Evolutionary conservation across 1,140 invertebrate species (phyloP), one percentile per base, ranked within the genome.

Genomic region (Nebria ingens): DNA sequence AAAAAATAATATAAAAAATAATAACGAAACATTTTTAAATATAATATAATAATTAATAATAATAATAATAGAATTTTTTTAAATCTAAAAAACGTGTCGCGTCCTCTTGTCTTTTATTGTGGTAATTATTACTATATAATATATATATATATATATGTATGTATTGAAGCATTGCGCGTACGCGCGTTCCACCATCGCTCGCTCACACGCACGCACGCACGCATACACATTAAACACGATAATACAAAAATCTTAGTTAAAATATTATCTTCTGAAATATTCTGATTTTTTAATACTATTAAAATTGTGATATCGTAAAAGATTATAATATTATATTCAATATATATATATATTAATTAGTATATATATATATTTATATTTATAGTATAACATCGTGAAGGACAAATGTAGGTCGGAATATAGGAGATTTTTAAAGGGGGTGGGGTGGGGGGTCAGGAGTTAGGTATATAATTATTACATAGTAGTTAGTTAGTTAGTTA

Each of bases 1-100:
- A 66, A 66, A 66, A 65, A 69, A 68, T 65, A 61, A 65, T 64
- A 65, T 63, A 64, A 62, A 56, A 68, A 65, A 65, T 64, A 68
- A 65, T 62, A 67, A 68, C 65, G 63, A 67, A 66, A 65, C 64
- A 62, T 61, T 64, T n/a, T 67, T 59, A 51, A 51, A 51, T 21
- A 51, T 19, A 51, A 51, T 51, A 21, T 21, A 51, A 51, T 51
- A 51, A 51, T 19, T 12, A 51, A 51, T 51, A 21, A 51, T 51
- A 51, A 51, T 51, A 20, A 52, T 20, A 52, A 52, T 52, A 52
- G 19, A 52, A 21, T 42, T 54, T 40, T 21, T 21, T 29, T 29
- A 6, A 29, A 4, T 29, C 25, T 29, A 29, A 29, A 29, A 29
- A 29, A 29, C 25, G 25, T 29, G 25, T 29, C 21, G 38, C 29